phyloP scores from a whole-genome alignment of 2,888 invertebrate species.

The Lycocerus yunnanus region DNA sequence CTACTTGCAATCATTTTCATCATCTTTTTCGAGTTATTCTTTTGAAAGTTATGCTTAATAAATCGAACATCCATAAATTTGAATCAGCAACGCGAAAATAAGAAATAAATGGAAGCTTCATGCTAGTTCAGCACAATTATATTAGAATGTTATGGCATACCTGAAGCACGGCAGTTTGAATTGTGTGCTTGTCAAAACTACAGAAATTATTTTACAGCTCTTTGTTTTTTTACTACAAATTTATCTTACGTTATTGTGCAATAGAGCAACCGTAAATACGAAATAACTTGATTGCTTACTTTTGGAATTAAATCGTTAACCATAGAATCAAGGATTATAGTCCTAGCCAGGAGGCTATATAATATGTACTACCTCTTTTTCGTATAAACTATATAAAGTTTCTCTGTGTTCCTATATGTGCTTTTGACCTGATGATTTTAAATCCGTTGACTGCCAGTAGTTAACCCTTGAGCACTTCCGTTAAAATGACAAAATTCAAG shows the following conservation, averaged over 20 bases:
- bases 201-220: neutral
- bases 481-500: too few relatives aligned
- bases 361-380: too few relatives aligned
- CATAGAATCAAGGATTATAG: neutral
- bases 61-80: neutral
- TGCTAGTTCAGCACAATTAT: neutral
- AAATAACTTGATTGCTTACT: neutral
- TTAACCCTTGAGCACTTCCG: too few relatives aligned
- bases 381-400: too few relatives aligned
- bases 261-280: neutral
- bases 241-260: too few relatives aligned
- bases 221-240: neutral
- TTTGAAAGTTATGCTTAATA: neutral
- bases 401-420: too few relatives aligned
- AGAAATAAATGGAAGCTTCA: neutral
- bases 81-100: neutral
- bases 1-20: neutral
- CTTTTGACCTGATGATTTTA: too few relatives aligned
- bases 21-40: neutral
- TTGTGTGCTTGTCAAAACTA: neutral
- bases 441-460: too few relatives aligned
- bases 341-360: too few relatives aligned
- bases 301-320: neutral
- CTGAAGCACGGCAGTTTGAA: neutral
- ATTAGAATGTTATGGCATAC: neutral